Evolutionary conservation across 2,888 invertebrate species (phyloP).

Genomic region (Bellardia bayeri): DNA sequence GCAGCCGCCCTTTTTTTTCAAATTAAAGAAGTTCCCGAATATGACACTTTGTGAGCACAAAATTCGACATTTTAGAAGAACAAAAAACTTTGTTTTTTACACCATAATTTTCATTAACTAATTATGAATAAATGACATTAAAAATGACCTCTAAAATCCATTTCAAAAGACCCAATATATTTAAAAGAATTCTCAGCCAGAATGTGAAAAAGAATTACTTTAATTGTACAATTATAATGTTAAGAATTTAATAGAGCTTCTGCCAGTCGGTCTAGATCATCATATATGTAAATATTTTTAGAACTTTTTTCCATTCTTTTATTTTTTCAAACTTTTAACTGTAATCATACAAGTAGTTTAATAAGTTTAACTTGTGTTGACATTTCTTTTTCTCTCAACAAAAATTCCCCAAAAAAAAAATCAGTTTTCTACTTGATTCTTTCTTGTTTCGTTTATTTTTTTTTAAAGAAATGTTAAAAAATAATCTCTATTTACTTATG

Average conservation of each 20-base stretch:
- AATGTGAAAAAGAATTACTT: too few relatives aligned
- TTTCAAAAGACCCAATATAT: too few relatives aligned
- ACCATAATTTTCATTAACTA: too few relatives aligned
- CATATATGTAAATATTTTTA: not conserved
- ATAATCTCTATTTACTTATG: constrained; percentile 59
- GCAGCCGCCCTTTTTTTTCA: too few relatives aligned
- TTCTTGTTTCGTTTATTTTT: constrained; percentile 35
- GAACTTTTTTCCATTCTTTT: constrained; percentile 1
- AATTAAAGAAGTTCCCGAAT: too few relatives aligned
- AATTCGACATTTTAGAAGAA: too few relatives aligned
- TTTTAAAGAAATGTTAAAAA: constrained; percentile 20
- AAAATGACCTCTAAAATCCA: too few relatives aligned
- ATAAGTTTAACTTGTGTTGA: constrained; percentile 71
- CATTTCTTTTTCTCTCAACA: constrained; percentile 30
- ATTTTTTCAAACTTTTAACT: constrained; percentile 58
- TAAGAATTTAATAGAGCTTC: not conserved
- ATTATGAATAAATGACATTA: too few relatives aligned
- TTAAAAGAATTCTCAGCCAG: too few relatives aligned
- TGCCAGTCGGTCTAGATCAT: not conserved
- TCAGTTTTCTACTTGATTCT: constrained; percentile 43
- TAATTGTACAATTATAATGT: too few relatives aligned
- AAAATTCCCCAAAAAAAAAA: constrained; percentile 13
- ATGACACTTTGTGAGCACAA: too few relatives aligned
- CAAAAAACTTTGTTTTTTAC: too few relatives aligned
- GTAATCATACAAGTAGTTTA: constrained; percentile 71